These are phyloP conservation scores for Cheracebus regulus DNA, from an alignment of 2,797 vertebrate genomes.

Conservation along the genomic window DNA sequence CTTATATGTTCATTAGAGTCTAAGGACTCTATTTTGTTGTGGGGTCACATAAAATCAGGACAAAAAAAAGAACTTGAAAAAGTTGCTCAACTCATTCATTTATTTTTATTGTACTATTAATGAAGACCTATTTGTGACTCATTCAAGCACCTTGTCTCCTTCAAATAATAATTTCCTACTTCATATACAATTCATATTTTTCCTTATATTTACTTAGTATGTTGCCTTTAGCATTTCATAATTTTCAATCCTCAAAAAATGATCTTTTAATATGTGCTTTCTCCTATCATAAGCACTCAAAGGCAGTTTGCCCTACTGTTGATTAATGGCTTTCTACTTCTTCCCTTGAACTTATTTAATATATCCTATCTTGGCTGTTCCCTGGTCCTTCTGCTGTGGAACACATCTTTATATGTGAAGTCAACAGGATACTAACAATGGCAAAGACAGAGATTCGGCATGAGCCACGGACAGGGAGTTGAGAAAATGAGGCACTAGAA, in stretches of 20 bases:
- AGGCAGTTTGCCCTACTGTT: not conserved
- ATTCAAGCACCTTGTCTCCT: not conserved
- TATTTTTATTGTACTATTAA: not conserved
- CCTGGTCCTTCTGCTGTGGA: not conserved
- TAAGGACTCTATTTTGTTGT: not conserved
- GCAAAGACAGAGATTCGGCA: not conserved
- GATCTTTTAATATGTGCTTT: not conserved
- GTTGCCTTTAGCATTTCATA: not conserved
- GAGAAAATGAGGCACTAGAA: not conserved
- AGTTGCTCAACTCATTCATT: not conserved
- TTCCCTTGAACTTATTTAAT: slow-evolving; percentile 33
- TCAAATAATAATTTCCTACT: not conserved
- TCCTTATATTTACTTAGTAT: not conserved
- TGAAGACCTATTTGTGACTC: not conserved
- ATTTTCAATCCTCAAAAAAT: not conserved
- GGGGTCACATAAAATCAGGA: not conserved
- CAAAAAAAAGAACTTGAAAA: not conserved
- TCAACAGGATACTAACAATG: not conserved
- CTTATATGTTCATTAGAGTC: not conserved
- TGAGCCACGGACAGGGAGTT: not conserved
- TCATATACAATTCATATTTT: not conserved
- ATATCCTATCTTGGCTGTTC: slow-evolving; percentile 2
- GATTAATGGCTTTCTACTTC: slow-evolving; percentile 38
- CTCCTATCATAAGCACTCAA: not conserved
- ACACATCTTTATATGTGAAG: not conserved